These are phyloP conservation scores for Tamandua tetradactyla DNA, from an alignment of 2,797 vertebrate genomes.

Conservation along the genomic window DNA sequence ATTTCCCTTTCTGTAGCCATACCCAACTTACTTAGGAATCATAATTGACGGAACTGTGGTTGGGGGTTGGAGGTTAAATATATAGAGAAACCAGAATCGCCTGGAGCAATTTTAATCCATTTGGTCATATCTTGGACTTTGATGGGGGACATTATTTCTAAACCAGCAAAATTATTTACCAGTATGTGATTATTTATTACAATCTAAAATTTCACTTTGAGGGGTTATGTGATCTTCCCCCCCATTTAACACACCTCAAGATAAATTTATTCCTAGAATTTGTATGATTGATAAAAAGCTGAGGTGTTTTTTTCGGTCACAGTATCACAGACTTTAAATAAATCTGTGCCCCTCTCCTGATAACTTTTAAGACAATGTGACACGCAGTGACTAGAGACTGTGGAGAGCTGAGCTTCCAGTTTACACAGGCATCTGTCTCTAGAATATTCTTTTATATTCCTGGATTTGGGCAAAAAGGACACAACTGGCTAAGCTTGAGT, in stretches of 20 bases:
- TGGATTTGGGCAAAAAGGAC: not conserved
- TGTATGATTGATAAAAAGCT: slow-evolving; percentile 39
- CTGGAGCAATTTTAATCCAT: not conserved
- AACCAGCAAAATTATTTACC: slow-evolving; percentile 40
- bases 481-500: slow-evolving; percentile 8
- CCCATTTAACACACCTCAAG: slow-evolving; percentile 27
- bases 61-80: slow-evolving; percentile 17
- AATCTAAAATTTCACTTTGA: slow-evolving; percentile 53
- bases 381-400: not conserved
- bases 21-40: slow-evolving; percentile 42
- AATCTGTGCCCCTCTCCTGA: slow-evolving; percentile 23
- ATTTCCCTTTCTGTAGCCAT: not conserved
- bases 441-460: not conserved
- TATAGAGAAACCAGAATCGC: not conserved
- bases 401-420: not conserved
- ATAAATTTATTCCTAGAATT: slow-evolving; percentile 52
- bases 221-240: not conserved
- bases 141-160: not conserved
- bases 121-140: not conserved
- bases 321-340: slow-evolving; percentile 48
- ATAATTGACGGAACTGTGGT: slow-evolving; percentile 48
- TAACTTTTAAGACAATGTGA: slow-evolving; percentile 19
- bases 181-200: slow-evolving; percentile 41
- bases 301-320: not conserved
- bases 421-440: slow-evolving; percentile 12